Conservation (phyloP, 2,888 invertebrate genomes). For the Epinotia brunnichana region DNA sequence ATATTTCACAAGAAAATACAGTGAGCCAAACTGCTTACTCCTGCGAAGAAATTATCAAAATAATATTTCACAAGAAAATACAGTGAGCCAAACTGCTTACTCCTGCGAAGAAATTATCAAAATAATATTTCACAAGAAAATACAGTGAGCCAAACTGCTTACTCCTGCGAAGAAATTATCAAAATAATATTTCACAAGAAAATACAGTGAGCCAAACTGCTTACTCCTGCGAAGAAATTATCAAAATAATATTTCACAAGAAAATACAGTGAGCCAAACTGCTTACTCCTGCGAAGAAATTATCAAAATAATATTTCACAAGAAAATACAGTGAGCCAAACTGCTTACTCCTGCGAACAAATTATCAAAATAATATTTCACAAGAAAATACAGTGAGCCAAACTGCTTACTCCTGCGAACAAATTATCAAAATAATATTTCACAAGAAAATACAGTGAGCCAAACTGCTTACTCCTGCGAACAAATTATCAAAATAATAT, state of each 20-base stretch:
- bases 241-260: slow-evolving; percentile 50
- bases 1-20: slow-evolving; percentile 10
- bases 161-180: no score
- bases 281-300: no score
- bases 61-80: slow-evolving; percentile 11
- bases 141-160: not conserved
- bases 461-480: not conserved
- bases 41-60: no score
- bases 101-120: no score
- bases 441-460: not conserved
- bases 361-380: slow-evolving; percentile 52
- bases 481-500: slow-evolving; percentile 55
- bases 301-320: slow-evolving; percentile 50
- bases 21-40: not conserved
- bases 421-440: slow-evolving; percentile 53
- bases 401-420: not conserved
- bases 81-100: not conserved
- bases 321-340: not conserved
- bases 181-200: slow-evolving; percentile 49
- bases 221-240: no score
- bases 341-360: no score
- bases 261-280: not conserved
- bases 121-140: slow-evolving; percentile 32
- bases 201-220: not conserved
- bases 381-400: not conserved